These are phyloP conservation scores for Gallinago media DNA, from an alignment of 2,113 vertebrate genomes.

Conservation along the genomic window DNA sequence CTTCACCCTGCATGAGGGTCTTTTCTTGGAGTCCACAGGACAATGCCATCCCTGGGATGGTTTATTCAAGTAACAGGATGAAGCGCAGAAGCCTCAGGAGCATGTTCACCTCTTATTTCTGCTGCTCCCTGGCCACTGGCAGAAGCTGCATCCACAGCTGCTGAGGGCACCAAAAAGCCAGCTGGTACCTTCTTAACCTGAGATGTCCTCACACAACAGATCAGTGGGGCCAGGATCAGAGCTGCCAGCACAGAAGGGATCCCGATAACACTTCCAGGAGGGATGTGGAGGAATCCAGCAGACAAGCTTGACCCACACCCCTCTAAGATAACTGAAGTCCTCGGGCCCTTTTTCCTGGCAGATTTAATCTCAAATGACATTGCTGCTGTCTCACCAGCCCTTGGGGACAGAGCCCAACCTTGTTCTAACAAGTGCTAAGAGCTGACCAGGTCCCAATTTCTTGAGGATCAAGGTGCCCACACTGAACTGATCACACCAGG, in stretches of 20 bases:
- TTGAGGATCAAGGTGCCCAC: neutral
- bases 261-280: neutral
- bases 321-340: neutral
- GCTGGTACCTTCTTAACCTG: neutral
- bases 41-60: neutral
- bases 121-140: neutral
- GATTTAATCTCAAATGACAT: neutral
- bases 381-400: neutral
- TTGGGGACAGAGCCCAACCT: neutral
- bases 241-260: neutral
- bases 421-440: neutral
- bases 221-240: neutral
- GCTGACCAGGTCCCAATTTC: neutral
- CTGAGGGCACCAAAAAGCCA: neutral
- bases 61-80: neutral
- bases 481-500: neutral
- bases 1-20: fast-evolving
- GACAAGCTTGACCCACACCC: neutral
- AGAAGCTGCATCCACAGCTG: neutral
- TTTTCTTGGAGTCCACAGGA: neutral
- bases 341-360: neutral
- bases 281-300: neutral
- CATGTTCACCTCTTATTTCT: fast-evolving
- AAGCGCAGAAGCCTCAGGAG: neutral
- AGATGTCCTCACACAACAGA: neutral